Base-by-base conservation (phyloP, 2,113 vertebrate species). In the Monarcha castaneiventris region DNA sequence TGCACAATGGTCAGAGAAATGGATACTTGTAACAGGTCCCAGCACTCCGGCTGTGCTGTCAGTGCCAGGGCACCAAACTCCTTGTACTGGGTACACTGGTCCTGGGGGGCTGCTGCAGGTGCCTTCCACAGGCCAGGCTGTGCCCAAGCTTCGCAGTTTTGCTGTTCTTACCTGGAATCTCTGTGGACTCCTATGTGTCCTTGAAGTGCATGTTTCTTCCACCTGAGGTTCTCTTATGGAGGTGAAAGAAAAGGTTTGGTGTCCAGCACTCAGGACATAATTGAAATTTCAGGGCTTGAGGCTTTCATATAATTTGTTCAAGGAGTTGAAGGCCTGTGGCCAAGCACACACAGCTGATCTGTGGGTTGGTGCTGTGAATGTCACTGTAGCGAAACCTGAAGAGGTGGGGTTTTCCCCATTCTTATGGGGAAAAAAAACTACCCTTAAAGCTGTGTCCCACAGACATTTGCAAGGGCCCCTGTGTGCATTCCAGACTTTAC, bases 11-110 rank as follows among this genome's bases (percentile, higher is more conserved):
- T 26, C 43, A 82, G 74, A 63, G 81, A 68, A 93, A 41, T 35
- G 49, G 54, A 9, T 58, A 11, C n/a, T 66, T 66, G 46, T 41
- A 35, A 14, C 48, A 9, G 0, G 4, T 80, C 51, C 80, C 63
- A 81, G 68, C 61, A 26, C 27, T 46, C 21, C 2, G 25, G 17
- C 33, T 46, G 44, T 43, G 18, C 82, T 37, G 22, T 23, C 26
- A 4, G 29, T 76, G 82, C 66, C 66, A 20, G 54, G 69, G 18
- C 26, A 10, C 58, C 49, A 35, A 20, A 9, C 26, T 69, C 61
- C 43, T 15, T 8, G 29, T 5, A 0, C 6, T 2, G 30, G 52
- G 10, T 1, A 2, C 21, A 0, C 14, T 3, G 16, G 2, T 11
- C 30, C 27, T 21, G 43, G 64, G 52, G n/a, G 19, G 13, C 37